Percentiles rank a stretch among this genome's conserved stretches.
Evolutionary conservation across 1,140 invertebrate genomes (phyloP).

Genomic region (Marisa cornuarietis): DNA sequence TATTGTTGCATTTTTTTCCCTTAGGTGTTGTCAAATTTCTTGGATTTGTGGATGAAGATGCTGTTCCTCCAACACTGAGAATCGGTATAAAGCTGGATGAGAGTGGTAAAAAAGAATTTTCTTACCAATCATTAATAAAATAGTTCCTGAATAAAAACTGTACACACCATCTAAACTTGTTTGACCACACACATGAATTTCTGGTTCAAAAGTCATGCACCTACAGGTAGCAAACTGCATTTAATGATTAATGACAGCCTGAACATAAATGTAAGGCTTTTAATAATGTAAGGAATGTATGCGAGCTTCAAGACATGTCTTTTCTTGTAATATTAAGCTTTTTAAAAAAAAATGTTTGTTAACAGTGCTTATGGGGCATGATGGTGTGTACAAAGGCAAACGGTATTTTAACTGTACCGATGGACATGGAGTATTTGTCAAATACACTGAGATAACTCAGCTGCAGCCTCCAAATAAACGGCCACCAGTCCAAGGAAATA

Average conservation of each 20-base stretch:
- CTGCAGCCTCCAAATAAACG: constrained; percentile 36
- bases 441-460: constrained; percentile 49
- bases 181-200: no score
- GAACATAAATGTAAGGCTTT: no score
- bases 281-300: no score
- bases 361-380: constrained; percentile 58
- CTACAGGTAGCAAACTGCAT: no score
- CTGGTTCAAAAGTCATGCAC: no score
- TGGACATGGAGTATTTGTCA: constrained; percentile 60
- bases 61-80: constrained; percentile 51
- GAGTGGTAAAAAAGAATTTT: constrained; percentile 47
- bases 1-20: no score
- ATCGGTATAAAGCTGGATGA: constrained; percentile 58
- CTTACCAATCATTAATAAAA: background rate
- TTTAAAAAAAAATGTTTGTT: constrained; percentile 14
- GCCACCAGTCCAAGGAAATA: constrained; percentile 53
- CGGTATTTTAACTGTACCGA: constrained; percentile 60
- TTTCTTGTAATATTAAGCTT: no score
- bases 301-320: no score
- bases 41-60: constrained; percentile 55
- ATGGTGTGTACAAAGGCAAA: constrained; percentile 61
- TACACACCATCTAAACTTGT: no score
- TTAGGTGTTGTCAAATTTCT: constrained; percentile 56
- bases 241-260: no score
- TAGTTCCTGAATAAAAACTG: no score